Evolutionary conservation across 2,113 vertebrate genomes (phyloP).

Genomic region (Macquaria australasica): DNA sequence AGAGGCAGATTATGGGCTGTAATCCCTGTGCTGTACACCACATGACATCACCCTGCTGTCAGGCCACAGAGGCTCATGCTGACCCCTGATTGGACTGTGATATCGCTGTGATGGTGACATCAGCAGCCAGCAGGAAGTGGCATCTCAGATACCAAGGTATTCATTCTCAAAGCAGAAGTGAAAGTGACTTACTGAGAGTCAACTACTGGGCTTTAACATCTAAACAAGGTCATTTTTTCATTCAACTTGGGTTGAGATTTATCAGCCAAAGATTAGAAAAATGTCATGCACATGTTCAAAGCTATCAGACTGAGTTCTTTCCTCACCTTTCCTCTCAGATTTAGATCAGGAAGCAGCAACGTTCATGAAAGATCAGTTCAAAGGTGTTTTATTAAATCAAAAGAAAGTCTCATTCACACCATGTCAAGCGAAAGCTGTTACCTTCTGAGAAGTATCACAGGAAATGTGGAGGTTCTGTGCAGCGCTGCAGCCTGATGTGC

Average conservation of each 20-base stretch:
- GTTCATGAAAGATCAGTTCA: neutral
- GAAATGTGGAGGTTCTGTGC: constrained; percentile 1
- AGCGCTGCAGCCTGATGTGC: neutral
- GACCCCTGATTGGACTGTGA: constrained; percentile 12
- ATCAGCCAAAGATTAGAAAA: neutral
- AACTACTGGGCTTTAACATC: neutral
- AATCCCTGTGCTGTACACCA: constrained; percentile 68
- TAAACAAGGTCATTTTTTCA: neutral
- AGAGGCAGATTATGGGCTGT: constrained; percentile 74
- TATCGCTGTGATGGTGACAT: neutral
- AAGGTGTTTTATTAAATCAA: too few species aligned
- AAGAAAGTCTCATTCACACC: neutral
- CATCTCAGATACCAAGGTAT: neutral
- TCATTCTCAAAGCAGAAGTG: constrained; percentile 1
- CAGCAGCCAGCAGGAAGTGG: constrained; percentile 29
- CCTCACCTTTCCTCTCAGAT: neutral
- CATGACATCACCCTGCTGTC: constrained; percentile 62
- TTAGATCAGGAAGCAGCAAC: neutral
- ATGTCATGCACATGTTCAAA: neutral
- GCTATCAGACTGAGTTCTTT: neutral
- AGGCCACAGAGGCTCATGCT: constrained; percentile 19
- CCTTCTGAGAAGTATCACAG: constrained; percentile 4
- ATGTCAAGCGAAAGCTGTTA: neutral
- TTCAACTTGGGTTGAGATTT: neutral
- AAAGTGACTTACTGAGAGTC: neutral